Evolutionary conservation across 2,888 invertebrate species (phyloP).

Genomic region (Scelioninae gen. 2): DNA sequence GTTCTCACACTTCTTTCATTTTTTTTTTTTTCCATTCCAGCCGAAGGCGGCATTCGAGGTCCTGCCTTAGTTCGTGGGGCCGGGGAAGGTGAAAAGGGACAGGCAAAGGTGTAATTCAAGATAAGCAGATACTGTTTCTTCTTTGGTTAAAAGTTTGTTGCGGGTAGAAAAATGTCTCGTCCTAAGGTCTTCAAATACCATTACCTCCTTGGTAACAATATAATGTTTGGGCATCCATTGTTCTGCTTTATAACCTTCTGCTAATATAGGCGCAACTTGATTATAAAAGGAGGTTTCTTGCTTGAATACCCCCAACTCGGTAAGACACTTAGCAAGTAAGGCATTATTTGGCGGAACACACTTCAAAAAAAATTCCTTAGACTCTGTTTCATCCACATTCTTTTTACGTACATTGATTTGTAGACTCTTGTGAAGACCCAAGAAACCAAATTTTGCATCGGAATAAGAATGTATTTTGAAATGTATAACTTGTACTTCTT

Average conservation of each 20-base stretch:
- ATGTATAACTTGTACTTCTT: conserved; percentile 59
- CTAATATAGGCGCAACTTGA: conserved; percentile 74
- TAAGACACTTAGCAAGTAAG: conserved; percentile 76
- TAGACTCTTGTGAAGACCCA: conserved; percentile 66
- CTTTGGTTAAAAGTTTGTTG: conserved; percentile 59
- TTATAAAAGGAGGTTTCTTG: conserved; percentile 76
- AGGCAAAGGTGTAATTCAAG: conserved; percentile 68
- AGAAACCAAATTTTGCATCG: conserved; percentile 67
- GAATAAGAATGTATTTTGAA: conserved; percentile 64
- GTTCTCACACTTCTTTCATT: conserved; percentile 35
- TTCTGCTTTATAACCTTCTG: conserved; percentile 64
- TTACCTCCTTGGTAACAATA: conserved; percentile 65
- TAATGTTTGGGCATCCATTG: conserved; percentile 71
- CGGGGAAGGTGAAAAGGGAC: no score
- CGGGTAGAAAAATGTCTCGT: conserved; percentile 66
- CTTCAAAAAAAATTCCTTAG: conserved; percentile 78
- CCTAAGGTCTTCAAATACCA: conserved; percentile 74
- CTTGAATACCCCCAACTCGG: conserved; percentile 76
- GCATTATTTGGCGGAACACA: conserved; percentile 77
- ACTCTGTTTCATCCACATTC: conserved; percentile 21
- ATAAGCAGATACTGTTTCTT: conserved; percentile 65
- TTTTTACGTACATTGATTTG: conserved; percentile 54
- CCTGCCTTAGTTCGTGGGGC: no score
- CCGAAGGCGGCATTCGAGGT: conserved; percentile 62
- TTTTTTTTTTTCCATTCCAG: conserved; percentile 38